Conservation (phyloP, 2,797 vertebrate genomes). For the Ambastaia sidthimunki region DNA sequence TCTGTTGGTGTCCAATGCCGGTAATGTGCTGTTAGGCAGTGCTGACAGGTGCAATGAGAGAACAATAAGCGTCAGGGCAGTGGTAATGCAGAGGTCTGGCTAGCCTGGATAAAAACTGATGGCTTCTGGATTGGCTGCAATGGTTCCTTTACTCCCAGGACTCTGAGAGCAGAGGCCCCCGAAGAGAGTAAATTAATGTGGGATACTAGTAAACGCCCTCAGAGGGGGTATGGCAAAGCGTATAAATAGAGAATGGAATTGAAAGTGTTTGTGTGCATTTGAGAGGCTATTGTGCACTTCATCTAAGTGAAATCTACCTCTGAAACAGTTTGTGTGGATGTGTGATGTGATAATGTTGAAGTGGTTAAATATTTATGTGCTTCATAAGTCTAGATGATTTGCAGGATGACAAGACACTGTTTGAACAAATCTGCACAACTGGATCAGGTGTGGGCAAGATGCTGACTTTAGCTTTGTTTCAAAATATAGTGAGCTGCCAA, state of each 20-base stretch:
- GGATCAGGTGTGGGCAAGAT: slow-evolving; percentile 7
- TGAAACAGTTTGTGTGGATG: neutral
- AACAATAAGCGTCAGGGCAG: slow-evolving; percentile 83
- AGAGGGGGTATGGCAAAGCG: neutral
- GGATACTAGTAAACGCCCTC: slow-evolving; percentile 72
- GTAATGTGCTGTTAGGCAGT: slow-evolving; percentile 62
- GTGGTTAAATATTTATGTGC: neutral
- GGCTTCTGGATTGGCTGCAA: slow-evolving; percentile 84
- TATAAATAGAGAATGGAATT: slow-evolving; percentile 30
- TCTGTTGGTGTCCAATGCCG: slow-evolving; percentile 66
- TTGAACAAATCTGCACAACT: neutral
- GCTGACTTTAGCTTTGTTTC: neutral
- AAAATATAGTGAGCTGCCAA: too few relatives aligned
- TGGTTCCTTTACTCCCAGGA: slow-evolving; percentile 73
- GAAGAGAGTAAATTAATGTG: slow-evolving; percentile 83
- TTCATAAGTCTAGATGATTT: slow-evolving; percentile 8
- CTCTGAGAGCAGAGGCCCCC: slow-evolving; percentile 71
- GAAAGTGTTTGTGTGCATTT: slow-evolving; percentile 47
- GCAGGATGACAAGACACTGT: neutral
- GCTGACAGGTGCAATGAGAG: slow-evolving; percentile 86
- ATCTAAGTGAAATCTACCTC: slow-evolving; percentile 17
- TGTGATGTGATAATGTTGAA: neutral
- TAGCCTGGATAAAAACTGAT: slow-evolving; percentile 87
- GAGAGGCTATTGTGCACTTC: slow-evolving; percentile 8
- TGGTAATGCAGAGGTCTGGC: slow-evolving; percentile 83